Conservation (phyloP, 2,113 vertebrate genomes). For the Setophaga kirtlandii region DNA sequence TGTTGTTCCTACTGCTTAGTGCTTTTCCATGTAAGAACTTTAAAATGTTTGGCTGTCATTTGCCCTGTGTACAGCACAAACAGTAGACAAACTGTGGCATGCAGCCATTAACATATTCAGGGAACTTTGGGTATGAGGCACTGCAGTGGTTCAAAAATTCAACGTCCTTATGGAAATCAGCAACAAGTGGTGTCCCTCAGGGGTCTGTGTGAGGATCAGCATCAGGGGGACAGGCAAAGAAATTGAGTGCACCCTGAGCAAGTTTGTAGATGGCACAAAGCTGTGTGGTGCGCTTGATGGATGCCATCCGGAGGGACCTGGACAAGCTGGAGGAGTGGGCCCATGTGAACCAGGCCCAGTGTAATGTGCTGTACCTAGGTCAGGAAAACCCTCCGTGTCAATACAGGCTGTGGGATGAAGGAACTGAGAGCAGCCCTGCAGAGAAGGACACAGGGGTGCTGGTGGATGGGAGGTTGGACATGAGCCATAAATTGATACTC, state of each 20-base stretch:
- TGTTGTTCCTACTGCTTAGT: not conserved
- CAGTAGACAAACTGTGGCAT: not conserved
- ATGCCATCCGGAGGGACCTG: not conserved
- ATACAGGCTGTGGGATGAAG: not conserved
- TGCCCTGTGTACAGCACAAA: not conserved
- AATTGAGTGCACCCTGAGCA: not conserved
- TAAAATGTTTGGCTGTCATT: not conserved
- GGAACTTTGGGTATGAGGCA: not conserved
- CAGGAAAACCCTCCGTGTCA: rapidly evolving
- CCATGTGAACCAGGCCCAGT: not conserved
- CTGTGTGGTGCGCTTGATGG: not conserved
- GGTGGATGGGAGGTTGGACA: not conserved
- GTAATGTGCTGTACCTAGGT: not conserved
- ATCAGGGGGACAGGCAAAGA: not conserved
- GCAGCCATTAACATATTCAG: not conserved
- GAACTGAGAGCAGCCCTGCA: not conserved
- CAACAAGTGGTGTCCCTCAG: not conserved
- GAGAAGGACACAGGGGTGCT: rapidly evolving
- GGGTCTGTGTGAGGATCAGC: not conserved
- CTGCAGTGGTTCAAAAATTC: not conserved
- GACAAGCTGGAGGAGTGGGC: not conserved
- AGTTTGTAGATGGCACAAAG: not conserved
- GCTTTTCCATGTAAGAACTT: not conserved
- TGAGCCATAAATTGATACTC: not conserved
- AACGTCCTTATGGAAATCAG: not conserved